Evolutionary conservation across 2,797 vertebrate species (phyloP).

Genomic region (Poecilia velifera): DNA sequence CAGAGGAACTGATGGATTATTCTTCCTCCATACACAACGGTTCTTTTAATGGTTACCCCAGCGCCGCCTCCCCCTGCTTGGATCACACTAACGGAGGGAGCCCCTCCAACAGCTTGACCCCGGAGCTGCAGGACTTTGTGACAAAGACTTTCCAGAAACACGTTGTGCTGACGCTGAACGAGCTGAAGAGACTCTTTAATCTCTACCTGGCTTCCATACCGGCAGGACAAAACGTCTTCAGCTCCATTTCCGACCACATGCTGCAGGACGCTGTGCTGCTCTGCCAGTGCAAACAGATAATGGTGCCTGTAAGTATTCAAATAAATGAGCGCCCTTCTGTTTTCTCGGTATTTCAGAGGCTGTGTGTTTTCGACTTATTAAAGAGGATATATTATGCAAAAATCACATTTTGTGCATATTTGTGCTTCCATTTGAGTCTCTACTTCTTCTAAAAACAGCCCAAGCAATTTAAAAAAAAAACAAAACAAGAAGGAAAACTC

Average conservation of each 20-base stretch:
- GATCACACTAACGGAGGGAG: constrained; percentile 80
- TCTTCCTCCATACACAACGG: constrained; percentile 79
- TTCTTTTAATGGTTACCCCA: constrained; percentile 86
- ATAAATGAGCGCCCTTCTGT: not conserved
- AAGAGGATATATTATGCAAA: not conserved
- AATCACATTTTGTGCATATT: too few relatives aligned
- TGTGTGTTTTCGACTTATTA: not conserved
- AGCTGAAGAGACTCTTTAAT: constrained; percentile 96
- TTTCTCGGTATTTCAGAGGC: not conserved
- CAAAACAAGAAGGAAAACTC: too few relatives aligned
- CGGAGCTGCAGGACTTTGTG: constrained; percentile 92
- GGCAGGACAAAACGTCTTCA: constrained; percentile 86
- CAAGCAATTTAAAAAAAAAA: too few relatives aligned
- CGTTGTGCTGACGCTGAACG: constrained; percentile 93
- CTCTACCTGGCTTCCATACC: constrained; percentile 95
- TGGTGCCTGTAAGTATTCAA: constrained; percentile 96
- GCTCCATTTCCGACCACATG: constrained; percentile 93
- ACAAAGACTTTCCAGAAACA: constrained; percentile 89
- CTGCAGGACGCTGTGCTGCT: constrained; percentile 93
- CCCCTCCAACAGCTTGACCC: constrained; percentile 60
- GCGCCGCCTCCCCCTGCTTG: constrained; percentile 48
- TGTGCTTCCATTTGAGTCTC: too few relatives aligned
- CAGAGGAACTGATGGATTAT: constrained; percentile 89
- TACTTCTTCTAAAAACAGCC: too few relatives aligned
- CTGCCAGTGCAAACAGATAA: constrained; percentile 93